Percentiles rank a stretch among this genome's conserved stretches.
These are phyloP conservation scores for Tetanocera ferruginea DNA, from an alignment of 2,888 invertebrate species.

Conservation along the genomic window DNA sequence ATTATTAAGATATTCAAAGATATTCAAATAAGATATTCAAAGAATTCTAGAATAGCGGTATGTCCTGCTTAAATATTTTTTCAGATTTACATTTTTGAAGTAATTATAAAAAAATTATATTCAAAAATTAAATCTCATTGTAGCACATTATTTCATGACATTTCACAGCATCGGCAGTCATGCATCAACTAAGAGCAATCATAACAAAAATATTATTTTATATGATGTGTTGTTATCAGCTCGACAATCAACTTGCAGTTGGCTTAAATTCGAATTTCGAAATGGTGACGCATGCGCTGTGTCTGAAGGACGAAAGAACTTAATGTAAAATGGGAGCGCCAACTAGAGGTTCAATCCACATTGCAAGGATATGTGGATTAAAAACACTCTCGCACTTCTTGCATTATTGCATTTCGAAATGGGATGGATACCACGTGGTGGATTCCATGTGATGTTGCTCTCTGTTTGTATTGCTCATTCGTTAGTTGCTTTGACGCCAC, in stretches of 20 bases:
- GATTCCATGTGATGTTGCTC: slow-evolving; percentile 47
- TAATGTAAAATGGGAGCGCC: not conserved
- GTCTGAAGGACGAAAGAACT: not conserved
- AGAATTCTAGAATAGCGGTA: too few relatives aligned
- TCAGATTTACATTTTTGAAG: too few relatives aligned
- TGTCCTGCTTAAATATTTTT: too few relatives aligned
- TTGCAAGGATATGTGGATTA: not conserved
- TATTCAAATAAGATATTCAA: too few relatives aligned
- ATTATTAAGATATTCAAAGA: too few relatives aligned
- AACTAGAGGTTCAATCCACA: not conserved
- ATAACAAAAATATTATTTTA: slow-evolving; percentile 4
- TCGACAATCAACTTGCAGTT: not conserved
- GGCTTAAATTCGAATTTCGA: slow-evolving; percentile 31
- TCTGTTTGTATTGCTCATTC: slow-evolving; percentile 14
- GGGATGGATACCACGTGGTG: slow-evolving; percentile 59
- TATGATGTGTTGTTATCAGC: slow-evolving; percentile 12
- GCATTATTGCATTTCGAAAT: not conserved
- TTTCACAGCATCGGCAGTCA: not conserved
- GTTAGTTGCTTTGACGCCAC: slow-evolving; percentile 42
- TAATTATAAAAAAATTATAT: too few relatives aligned
- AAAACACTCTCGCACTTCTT: not conserved
- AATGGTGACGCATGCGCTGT: slow-evolving; percentile 22
- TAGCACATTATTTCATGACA: not conserved
- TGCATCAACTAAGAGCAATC: slow-evolving; percentile 16
- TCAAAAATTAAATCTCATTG: too few relatives aligned